A percentile compares a stretch with the other conserved stretches of the same genome.
Conservation (phyloP, 2,888 invertebrate species). For the Xanthorhoe spadicearia region DNA sequence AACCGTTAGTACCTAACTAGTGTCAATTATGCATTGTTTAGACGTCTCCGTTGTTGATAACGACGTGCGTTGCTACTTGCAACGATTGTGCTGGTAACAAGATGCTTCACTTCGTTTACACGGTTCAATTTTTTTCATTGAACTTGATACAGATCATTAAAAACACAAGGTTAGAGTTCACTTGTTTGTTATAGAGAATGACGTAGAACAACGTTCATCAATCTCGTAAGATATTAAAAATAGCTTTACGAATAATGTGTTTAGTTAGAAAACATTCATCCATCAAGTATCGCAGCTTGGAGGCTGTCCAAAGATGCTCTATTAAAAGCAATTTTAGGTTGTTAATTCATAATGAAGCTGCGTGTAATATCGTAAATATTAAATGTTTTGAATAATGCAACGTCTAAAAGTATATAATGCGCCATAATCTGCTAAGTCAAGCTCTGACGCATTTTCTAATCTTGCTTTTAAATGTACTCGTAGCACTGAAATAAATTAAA, state of each 20-base stretch:
- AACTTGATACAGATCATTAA: slow-evolving; percentile 4
- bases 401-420: slow-evolving; percentile 4
- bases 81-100: slow-evolving; percentile 20
- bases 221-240: slow-evolving; percentile 36
- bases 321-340: slow-evolving; percentile 46
- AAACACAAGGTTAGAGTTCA: background rate
- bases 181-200: slow-evolving; percentile 5
- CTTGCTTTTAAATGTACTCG: slow-evolving; percentile 23
- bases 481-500: slow-evolving; percentile 35
- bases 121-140: slow-evolving; percentile 1
- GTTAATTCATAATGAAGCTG: slow-evolving; percentile 46
- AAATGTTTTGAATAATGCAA: slow-evolving; percentile 11
- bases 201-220: slow-evolving; percentile 45
- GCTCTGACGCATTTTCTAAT: slow-evolving; percentile 25
- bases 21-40: slow-evolving; percentile 58
- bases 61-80: slow-evolving; percentile 41
- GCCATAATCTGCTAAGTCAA: slow-evolving; percentile 12
- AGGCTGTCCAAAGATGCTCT: slow-evolving; percentile 53
- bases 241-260: slow-evolving; percentile 55
- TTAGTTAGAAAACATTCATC: slow-evolving; percentile 58
- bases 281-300: slow-evolving; percentile 57
- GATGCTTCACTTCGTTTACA: slow-evolving; percentile 11
- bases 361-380: slow-evolving; percentile 21
- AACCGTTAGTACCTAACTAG: slow-evolving; percentile 46
- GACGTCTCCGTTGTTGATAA: slow-evolving; percentile 57